phyloP scores from a whole-genome alignment of 2,113 vertebrate genomes.

The Lipophrys pholis region DNA sequence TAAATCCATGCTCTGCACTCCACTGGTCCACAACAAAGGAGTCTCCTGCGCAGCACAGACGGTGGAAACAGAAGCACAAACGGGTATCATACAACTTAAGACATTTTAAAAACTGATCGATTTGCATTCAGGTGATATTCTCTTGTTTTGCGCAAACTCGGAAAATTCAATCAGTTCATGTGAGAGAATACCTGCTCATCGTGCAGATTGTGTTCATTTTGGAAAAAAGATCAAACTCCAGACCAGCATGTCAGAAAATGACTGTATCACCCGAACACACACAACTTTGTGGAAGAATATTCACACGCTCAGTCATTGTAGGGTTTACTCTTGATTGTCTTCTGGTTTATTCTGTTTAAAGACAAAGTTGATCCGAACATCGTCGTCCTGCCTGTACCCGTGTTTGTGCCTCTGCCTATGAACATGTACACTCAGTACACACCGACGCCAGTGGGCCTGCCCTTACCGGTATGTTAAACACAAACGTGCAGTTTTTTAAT shows the following conservation, averaged over 20 bases:
- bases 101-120: not conserved
- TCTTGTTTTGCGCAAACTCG: not conserved
- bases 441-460: conserved; percentile 87
- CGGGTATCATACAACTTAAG: conserved; percentile 79
- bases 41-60: conserved; percentile 90
- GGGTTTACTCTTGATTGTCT: not conserved
- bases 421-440: conserved; percentile 92
- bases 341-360: conserved; percentile 21
- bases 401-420: conserved; percentile 92
- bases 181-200: too few species aligned
- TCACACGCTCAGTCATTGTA: not conserved
- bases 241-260: too few species aligned
- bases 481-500: too few species aligned
- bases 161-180: too few species aligned
- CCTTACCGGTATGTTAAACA: conserved; percentile 87
- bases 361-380: conserved; percentile 74
- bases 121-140: not conserved
- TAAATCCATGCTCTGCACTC: conserved; percentile 93
- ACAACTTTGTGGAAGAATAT: too few species aligned
- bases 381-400: conserved; percentile 88
- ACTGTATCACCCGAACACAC: too few species aligned
- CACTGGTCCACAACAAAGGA: conserved; percentile 94
- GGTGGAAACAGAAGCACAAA: conserved; percentile 87
- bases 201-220: too few species aligned
- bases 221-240: too few species aligned